phyloP scores from a whole-genome alignment of 2,888 invertebrate species.

The Ochlodes sylvanus region DNA sequence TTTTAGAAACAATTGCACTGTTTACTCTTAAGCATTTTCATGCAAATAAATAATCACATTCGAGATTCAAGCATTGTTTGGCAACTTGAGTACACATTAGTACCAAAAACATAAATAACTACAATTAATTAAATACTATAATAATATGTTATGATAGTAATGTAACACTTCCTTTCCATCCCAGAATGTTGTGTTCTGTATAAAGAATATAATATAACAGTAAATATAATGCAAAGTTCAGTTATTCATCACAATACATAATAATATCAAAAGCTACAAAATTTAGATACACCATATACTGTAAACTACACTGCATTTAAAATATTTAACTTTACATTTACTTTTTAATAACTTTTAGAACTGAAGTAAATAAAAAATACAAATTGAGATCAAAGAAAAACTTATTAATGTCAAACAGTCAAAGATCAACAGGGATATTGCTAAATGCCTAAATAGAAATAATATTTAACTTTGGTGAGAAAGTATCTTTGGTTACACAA shows the following conservation, averaged over 20 bases:
- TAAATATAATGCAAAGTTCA: conserved; percentile 1
- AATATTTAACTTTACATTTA: not conserved
- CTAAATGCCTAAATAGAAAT: conserved; percentile 19
- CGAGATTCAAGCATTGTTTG: conserved; percentile 56
- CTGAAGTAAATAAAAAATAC: conserved; percentile 12
- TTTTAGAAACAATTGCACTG: conserved; percentile 75
- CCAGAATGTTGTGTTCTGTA: conserved; percentile 8
- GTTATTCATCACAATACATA: not conserved
- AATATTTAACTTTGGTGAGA: conserved; percentile 38
- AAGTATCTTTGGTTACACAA: conserved; percentile 36
- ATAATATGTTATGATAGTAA: conserved; percentile 30
- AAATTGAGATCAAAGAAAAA: conserved; percentile 16
- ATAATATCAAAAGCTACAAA: conserved; percentile 8
- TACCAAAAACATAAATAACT: conserved; percentile 41
- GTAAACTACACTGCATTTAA: conserved; percentile 6
- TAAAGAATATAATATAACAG: not conserved
- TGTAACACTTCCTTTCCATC: not conserved
- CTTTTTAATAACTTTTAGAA: conserved; percentile 12
- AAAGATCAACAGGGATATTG: not conserved
- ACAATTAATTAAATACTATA: conserved; percentile 33
- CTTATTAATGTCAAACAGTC: not conserved
- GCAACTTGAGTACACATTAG: conserved; percentile 52
- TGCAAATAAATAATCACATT: conserved; percentile 77
- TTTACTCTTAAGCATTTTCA: conserved; percentile 78
- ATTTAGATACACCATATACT: conserved; percentile 3